These are phyloP conservation scores for Columba janthina DNA, from an alignment of 2,113 vertebrate species.

Conservation along the genomic window DNA sequence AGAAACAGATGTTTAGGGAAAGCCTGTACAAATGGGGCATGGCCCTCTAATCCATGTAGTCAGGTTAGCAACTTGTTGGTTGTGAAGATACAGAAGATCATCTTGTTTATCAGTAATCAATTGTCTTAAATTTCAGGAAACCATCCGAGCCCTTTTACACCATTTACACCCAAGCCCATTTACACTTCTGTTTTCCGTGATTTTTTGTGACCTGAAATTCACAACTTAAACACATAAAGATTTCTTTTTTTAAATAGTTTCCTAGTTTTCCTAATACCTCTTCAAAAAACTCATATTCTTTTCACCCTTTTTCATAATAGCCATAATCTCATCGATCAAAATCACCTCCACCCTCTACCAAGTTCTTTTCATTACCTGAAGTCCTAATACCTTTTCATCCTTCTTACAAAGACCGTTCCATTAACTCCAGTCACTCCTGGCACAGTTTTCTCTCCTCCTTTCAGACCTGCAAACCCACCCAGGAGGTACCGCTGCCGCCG, in stretches of 20 bases:
- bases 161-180: neutral
- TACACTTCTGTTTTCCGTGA: neutral
- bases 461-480: too few relatives aligned
- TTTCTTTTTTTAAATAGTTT: neutral
- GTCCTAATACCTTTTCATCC: neutral
- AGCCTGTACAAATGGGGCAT: accelerated
- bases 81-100: neutral
- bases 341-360: neutral
- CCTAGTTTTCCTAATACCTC: neutral
- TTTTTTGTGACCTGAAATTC: neutral
- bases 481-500: neutral
- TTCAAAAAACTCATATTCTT: neutral
- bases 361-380: neutral
- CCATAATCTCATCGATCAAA: neutral
- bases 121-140: neutral
- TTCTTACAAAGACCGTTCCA: neutral
- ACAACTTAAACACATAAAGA: neutral
- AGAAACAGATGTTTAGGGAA: neutral
- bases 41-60: neutral
- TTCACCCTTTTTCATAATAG: neutral
- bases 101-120: neutral
- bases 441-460: neutral
- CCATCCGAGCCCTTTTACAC: neutral
- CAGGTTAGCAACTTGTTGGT: neutral
- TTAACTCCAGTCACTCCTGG: accelerated